Evolutionary conservation across 2,888 invertebrate species (phyloP), one percentile per base, ranked within the genome.

Genomic region (Globia sparganii): DNA sequence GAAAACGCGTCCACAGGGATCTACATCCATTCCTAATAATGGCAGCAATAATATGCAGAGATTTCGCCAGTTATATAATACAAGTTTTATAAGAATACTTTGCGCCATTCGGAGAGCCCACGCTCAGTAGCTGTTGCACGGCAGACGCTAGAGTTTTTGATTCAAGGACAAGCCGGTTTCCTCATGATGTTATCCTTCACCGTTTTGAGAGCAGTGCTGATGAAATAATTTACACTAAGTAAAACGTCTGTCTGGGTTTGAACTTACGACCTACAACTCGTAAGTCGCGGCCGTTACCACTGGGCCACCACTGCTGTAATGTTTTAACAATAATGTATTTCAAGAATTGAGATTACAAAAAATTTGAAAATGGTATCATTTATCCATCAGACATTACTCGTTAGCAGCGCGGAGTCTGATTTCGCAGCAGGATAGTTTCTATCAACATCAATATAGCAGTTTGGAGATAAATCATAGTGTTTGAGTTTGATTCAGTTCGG

Each of bases 401-500:
- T 4, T 34, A 69, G 15, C 18, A 37, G 5, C 5, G 4, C 31
- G 9, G 28, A 25, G 4, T 25, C 28, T 0, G 9, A 40, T 13
- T 15, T 40, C 31, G 28, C 15, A 49, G 21, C n/a, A 5, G 40
- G 8, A 59, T 37, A 59, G 37, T 49, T 62, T 62, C 31, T 15
- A 78, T 71, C 31, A 70, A 56, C 11, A 46, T 31, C 28, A 25
- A 53, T 56, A 28, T 18, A 68, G 8, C 34, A 21, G 28, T 28
- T 56, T 15, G 2, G 1, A 5, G 53, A n/a, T 37, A 25, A 37
- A 56, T 37, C 8, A 43, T 31, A 31, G 43, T 67, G 40, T 67
- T 79, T 28, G 64, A 73, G 43, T 43, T 65, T 43, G 68, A 56
- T 43, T 53, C 58, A 28, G 68, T 46, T 34, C 58, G 11, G 5